Conservation (phyloP, 2,888 invertebrate genomes). For the Unio pictorum region DNA sequence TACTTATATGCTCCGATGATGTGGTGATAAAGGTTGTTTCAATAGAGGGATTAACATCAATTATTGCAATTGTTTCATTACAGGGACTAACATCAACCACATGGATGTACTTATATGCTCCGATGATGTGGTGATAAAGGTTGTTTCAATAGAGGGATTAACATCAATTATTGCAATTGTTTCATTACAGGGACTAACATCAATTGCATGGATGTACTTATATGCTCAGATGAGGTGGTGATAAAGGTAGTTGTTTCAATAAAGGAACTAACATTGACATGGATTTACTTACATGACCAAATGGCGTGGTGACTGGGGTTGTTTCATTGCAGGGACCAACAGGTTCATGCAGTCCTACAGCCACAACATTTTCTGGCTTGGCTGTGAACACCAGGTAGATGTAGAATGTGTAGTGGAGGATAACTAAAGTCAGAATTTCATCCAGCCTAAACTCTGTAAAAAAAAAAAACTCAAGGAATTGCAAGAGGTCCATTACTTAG, state of each 20-base stretch:
- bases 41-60: constrained; percentile 78
- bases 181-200: too few species aligned
- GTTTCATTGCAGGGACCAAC: constrained; percentile 81
- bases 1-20: constrained; percentile 60
- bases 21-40: constrained; percentile 77
- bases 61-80: background rate
- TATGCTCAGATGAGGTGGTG: constrained; percentile 73
- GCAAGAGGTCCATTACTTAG: too few species aligned
- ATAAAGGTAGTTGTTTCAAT: constrained; percentile 75
- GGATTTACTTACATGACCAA: too few species aligned
- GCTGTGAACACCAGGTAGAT: constrained; percentile 78
- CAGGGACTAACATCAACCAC: too few species aligned
- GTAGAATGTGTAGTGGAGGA: constrained; percentile 79
- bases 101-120: too few species aligned
- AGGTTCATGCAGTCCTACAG: constrained; percentile 82
- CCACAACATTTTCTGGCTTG: constrained; percentile 79
- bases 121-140: constrained; percentile 76
- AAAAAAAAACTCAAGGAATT: background rate
- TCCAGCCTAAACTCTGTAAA: constrained; percentile 34
- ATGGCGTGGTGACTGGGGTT: constrained; percentile 77
- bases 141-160: constrained; percentile 80
- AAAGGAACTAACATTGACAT: constrained; percentile 77
- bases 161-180: background rate
- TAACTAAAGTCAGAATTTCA: constrained; percentile 64
- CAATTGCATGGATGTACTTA: too few species aligned